phyloP scores from a whole-genome alignment of 2,797 vertebrate genomes.

The Echeneis naucrates region DNA sequence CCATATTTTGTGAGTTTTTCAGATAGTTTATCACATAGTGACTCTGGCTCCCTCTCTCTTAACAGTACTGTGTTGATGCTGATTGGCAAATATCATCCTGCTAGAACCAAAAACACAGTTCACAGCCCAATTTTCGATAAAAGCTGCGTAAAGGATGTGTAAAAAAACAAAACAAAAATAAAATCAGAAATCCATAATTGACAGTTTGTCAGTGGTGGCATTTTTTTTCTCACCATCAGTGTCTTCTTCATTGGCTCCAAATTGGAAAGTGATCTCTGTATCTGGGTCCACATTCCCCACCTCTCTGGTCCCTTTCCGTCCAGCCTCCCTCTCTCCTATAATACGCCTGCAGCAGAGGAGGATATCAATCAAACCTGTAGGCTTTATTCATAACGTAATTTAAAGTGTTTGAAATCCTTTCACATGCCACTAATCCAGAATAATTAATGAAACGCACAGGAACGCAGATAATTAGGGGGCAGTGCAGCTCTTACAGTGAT shows the following conservation, averaged over 20 bases:
- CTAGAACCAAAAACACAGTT: slow-evolving; percentile 17
- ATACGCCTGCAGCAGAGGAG: slow-evolving; percentile 61
- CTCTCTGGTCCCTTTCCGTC: slow-evolving; percentile 71
- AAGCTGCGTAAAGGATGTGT: too few species aligned
- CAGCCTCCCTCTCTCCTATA: slow-evolving; percentile 77
- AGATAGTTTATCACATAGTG: background rate
- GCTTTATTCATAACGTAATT: slow-evolving; percentile 3
- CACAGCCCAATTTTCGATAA: too few species aligned
- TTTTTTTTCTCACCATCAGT: slow-evolving; percentile 49
- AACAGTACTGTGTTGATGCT: slow-evolving; percentile 18
- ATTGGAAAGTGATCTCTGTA: slow-evolving; percentile 82
- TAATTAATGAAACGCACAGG: background rate
- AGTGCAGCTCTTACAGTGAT: slow-evolving; percentile 70
- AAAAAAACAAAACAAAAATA: background rate
- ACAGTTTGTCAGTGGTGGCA: background rate
- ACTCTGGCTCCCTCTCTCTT: slow-evolving; percentile 13
- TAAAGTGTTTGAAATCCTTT: slow-evolving; percentile 6
- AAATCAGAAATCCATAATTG: background rate
- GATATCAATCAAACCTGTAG: slow-evolving; percentile 22
- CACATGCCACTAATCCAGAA: background rate
- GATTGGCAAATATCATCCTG: slow-evolving; percentile 24
- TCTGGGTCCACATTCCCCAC: slow-evolving; percentile 78
- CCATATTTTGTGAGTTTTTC: slow-evolving; percentile 9
- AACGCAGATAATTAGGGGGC: background rate
- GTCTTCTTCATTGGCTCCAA: slow-evolving; percentile 60